phyloP scores from a whole-genome alignment of 2,113 vertebrate species.

The Peromyscus polionotus region DNA sequence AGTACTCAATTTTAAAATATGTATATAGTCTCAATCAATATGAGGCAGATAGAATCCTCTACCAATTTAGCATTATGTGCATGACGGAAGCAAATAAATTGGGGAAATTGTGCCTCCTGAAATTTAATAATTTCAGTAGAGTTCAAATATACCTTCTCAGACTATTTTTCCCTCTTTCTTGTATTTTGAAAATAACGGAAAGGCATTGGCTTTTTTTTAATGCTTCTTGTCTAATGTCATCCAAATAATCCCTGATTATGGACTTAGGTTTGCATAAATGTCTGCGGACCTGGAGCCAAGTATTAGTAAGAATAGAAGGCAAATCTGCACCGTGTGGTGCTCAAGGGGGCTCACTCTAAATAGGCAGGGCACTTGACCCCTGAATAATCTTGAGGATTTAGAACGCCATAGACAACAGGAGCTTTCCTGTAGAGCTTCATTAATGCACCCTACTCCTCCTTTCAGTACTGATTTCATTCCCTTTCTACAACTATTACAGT shows the following conservation, averaged over 20 bases:
- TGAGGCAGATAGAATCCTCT: background rate
- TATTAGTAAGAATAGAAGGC: constrained; percentile 7
- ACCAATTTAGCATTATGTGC: background rate
- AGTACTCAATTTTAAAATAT: constrained; percentile 68
- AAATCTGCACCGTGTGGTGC: background rate
- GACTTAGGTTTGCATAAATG: background rate
- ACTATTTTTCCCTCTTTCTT: background rate
- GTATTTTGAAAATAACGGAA: constrained; percentile 35
- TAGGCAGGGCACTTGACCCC: background rate
- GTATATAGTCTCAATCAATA: constrained; percentile 61
- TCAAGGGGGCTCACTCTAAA: background rate
- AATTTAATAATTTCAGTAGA: background rate
- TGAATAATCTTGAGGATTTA: constrained; percentile 2
- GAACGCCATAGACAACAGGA: background rate
- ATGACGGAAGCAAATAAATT: background rate
- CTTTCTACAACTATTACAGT: constrained; percentile 7
- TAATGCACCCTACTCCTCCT: constrained; percentile 7
- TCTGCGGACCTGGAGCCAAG: background rate
- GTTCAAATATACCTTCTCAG: background rate
- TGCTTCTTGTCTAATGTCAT: background rate
- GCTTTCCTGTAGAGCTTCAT: constrained; percentile 9
- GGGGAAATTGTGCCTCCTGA: background rate
- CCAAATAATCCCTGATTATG: constrained; percentile 14
- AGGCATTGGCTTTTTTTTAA: background rate
- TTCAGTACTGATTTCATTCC: constrained; percentile 13